These are phyloP conservation scores for Phrynocephalus forsythii DNA, from an alignment of 2,797 vertebrate genomes.

Conservation along the genomic window DNA sequence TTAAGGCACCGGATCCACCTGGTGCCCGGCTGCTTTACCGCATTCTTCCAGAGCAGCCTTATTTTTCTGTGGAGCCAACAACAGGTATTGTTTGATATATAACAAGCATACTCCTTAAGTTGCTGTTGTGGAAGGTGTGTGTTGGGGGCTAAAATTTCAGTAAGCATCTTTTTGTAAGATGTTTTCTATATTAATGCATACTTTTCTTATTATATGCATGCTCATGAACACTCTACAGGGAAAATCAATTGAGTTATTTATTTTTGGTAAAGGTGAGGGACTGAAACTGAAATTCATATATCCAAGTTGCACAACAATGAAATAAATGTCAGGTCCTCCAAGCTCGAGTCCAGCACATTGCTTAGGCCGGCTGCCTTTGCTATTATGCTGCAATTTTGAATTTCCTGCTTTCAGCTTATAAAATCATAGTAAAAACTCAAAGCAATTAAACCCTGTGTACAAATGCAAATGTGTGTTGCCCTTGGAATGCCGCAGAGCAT, in stretches of 20 bases:
- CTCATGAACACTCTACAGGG: not conserved
- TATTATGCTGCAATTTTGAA: not conserved
- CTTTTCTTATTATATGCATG: not conserved
- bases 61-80: conserved; percentile 95
- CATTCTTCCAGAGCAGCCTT: conserved; percentile 91
- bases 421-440: not conserved
- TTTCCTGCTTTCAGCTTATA: not conserved
- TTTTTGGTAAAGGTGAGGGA: not conserved
- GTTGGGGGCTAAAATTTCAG: not conserved
- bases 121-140: too few species aligned
- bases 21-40: conserved; percentile 94
- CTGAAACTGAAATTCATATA: not conserved
- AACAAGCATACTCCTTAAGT: not conserved
- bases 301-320: too few species aligned
- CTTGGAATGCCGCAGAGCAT: not conserved
- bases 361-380: not conserved
- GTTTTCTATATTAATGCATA: not conserved
- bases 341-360: not conserved
- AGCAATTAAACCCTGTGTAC: not conserved
- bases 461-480: not conserved
- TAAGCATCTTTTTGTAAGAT: not conserved
- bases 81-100: conserved; percentile 83
- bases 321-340: not conserved
- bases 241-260: not conserved
- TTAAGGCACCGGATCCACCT: conserved; percentile 93